A percentile compares a stretch with the other conserved stretches of the same genome.
Evolutionary conservation across 2,797 vertebrate genomes (phyloP).

Genomic region (Loris lydekkerianus): DNA sequence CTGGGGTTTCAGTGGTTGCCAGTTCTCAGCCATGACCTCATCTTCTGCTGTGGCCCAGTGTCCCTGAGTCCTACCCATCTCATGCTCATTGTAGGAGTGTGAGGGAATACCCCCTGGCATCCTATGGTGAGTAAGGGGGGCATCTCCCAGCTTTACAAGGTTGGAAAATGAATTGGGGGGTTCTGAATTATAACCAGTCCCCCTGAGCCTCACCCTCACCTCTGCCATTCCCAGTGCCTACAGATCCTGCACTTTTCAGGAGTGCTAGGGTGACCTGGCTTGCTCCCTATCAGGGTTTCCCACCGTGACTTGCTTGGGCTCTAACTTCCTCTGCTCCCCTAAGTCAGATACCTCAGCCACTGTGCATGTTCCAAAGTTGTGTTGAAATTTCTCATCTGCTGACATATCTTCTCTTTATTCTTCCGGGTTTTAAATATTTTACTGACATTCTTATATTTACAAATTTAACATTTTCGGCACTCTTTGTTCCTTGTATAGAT

Average conservation of each 20-base stretch:
- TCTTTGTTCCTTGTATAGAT: slow-evolving; percentile 61
- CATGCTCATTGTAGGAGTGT: neutral
- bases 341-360: neutral
- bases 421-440: slow-evolving; percentile 77
- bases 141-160: neutral
- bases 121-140: neutral
- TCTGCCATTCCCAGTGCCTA: neutral
- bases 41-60: neutral
- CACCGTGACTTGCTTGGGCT: neutral
- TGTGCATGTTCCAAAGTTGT: slow-evolving; percentile 36
- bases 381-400: slow-evolving; percentile 54
- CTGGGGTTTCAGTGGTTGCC: neutral
- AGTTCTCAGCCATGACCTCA: neutral
- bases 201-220: neutral
- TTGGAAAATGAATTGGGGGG: neutral
- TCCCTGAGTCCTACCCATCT: neutral
- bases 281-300: neutral
- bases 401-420: slow-evolving; percentile 61
- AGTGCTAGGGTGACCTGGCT: neutral
- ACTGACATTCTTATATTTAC: slow-evolving; percentile 63
- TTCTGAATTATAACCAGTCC: neutral
- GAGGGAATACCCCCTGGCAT: neutral
- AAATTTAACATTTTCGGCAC: slow-evolving; percentile 63
- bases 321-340: neutral
- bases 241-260: neutral